phyloP scores from a whole-genome alignment of 2,797 vertebrate species.

The Cossypha dichroa region DNA sequence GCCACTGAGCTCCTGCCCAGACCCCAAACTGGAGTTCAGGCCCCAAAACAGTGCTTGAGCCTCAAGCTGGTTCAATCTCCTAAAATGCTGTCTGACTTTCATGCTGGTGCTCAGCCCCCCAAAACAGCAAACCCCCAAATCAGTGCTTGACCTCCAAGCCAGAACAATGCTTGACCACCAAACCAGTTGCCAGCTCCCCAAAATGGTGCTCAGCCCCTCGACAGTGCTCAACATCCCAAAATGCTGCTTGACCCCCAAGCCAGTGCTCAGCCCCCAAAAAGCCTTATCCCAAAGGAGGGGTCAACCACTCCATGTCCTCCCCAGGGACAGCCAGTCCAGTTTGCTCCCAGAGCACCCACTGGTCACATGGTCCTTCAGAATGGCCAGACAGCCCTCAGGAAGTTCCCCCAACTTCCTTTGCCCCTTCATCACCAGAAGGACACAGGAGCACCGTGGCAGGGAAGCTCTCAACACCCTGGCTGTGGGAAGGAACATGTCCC shows the following conservation, averaged over 20 bases:
- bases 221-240: background rate
- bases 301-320: background rate
- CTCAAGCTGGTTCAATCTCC: background rate
- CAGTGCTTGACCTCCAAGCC: background rate
- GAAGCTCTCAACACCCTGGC: background rate
- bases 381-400: background rate
- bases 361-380: background rate
- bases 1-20: background rate
- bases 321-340: background rate
- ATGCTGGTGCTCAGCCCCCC: background rate
- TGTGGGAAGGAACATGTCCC: background rate
- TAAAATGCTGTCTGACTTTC: background rate
- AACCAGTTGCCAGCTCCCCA: background rate
- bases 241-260: background rate
- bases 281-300: background rate
- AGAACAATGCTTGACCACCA: background rate
- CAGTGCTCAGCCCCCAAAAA: background rate
- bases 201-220: background rate
- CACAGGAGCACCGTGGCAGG: rapidly evolving
- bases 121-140: background rate
- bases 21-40: background rate
- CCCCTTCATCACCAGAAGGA: background rate
- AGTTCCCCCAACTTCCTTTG: background rate
- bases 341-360: background rate
- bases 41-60: background rate